Conservation (phyloP, 2,113 vertebrate species). For the Arvicanthis niloticus region DNA sequence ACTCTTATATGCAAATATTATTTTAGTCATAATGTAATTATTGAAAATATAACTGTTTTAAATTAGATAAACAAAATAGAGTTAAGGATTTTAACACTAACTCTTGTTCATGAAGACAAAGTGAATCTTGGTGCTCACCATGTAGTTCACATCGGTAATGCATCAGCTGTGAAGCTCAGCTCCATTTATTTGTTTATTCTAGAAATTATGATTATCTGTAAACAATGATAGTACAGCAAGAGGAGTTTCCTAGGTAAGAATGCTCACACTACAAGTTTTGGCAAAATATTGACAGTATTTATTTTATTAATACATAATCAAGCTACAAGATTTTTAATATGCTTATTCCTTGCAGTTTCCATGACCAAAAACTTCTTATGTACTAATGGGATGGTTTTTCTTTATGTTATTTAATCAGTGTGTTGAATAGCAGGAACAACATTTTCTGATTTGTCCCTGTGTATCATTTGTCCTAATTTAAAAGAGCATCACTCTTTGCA, state of each 20-base stretch:
- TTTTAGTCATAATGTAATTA: neutral
- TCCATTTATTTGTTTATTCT: neutral
- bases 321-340: neutral
- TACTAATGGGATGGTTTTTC: neutral
- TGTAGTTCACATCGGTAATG: neutral
- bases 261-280: neutral
- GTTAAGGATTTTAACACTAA: constrained; percentile 1
- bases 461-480: neutral
- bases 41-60: neutral
- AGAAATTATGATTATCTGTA: neutral
- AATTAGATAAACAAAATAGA: neutral
- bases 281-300: neutral
- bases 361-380: neutral
- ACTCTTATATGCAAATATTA: neutral
- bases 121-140: neutral
- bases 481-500: neutral
- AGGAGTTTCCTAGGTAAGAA: neutral
- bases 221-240: constrained; percentile 12
- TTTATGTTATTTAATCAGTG: neutral
- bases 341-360: neutral
- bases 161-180: neutral
- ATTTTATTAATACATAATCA: neutral
- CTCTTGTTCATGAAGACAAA: neutral
- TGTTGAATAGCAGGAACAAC: neutral
- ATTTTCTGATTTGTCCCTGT: neutral